phyloP scores from a whole-genome alignment of 1,140 invertebrate species.

The Drosophila sp. region DNA sequence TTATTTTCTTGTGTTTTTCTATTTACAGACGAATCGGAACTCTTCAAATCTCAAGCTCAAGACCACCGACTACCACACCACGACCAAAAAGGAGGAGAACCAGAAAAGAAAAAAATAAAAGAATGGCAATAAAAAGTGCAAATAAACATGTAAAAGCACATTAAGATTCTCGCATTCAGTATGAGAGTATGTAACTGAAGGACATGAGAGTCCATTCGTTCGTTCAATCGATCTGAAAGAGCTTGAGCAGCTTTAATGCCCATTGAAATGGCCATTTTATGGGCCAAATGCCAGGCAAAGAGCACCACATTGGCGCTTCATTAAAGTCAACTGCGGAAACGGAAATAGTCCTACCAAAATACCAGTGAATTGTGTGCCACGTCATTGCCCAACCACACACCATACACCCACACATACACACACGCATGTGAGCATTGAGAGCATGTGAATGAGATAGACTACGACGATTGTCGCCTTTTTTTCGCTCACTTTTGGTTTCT shows the following conservation, averaged over 20 bases:
- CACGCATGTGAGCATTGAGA: not conserved
- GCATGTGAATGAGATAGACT: constrained; percentile 10
- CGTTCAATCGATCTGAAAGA: constrained; percentile 25
- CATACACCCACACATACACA: not conserved
- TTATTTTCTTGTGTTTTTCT: constrained; percentile 40
- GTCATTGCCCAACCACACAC: not conserved
- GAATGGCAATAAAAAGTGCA: constrained; percentile 68
- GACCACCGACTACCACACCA: not conserved
- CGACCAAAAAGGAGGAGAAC: constrained; percentile 39
- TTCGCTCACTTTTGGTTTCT: constrained; percentile 42
- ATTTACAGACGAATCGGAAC: constrained; percentile 34
- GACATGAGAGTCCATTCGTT: constrained; percentile 36
- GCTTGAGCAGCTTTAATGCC: constrained; percentile 41
- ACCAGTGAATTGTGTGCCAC: constrained; percentile 38
- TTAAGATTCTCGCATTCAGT: constrained; percentile 47
- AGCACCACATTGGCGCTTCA: constrained; percentile 73
- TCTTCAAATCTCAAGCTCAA: constrained; percentile 13
- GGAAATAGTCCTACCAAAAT: constrained; percentile 59
- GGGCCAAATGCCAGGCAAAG: constrained; percentile 47
- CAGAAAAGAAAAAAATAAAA: constrained; percentile 42
- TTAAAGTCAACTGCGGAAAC: constrained; percentile 72
- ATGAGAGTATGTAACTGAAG: constrained; percentile 20
- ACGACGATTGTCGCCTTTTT: constrained; percentile 20
- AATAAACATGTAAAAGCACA: constrained; percentile 80
- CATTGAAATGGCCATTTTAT: constrained; percentile 72